These are phyloP conservation scores for Siniperca undulata DNA, from an alignment of 2,797 vertebrate species.

Conservation along the genomic window DNA sequence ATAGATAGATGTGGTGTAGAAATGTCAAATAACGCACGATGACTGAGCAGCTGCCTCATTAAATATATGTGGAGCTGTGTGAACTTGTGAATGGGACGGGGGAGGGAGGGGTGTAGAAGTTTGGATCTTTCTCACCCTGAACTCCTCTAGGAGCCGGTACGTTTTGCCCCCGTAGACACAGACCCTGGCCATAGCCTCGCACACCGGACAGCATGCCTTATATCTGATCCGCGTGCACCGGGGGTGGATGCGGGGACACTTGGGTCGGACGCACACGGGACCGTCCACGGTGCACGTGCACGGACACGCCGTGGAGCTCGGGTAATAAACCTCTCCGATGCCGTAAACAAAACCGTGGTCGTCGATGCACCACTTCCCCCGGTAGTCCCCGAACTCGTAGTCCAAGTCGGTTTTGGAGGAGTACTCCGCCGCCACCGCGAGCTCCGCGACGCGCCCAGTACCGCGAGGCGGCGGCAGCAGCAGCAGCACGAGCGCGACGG, in stretches of 20 bases:
- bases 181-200: slow-evolving; percentile 82
- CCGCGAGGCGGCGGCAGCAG: slow-evolving; percentile 37
- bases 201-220: slow-evolving; percentile 85
- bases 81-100: neutral
- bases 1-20: neutral
- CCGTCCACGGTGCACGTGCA: slow-evolving; percentile 87
- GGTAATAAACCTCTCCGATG: slow-evolving; percentile 85
- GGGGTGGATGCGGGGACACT: slow-evolving; percentile 85
- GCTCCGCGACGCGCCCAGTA: slow-evolving; percentile 12
- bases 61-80: neutral
- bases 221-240: slow-evolving; percentile 84
- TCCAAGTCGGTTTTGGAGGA: slow-evolving; percentile 78
- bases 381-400: slow-evolving; percentile 86
- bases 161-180: slow-evolving; percentile 84
- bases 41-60: neutral
- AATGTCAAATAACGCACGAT: neutral
- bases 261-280: slow-evolving; percentile 83
- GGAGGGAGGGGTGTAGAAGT: neutral
- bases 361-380: slow-evolving; percentile 87
- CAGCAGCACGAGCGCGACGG: slow-evolving; percentile 57
- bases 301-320: slow-evolving; percentile 83
- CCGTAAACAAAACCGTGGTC: slow-evolving; percentile 86
- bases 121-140: slow-evolving; percentile 80
- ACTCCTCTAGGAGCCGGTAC: slow-evolving; percentile 85
- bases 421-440: slow-evolving; percentile 65